Conservation (phyloP, 2,888 invertebrate species). For the Scaptomyza parva region DNA sequence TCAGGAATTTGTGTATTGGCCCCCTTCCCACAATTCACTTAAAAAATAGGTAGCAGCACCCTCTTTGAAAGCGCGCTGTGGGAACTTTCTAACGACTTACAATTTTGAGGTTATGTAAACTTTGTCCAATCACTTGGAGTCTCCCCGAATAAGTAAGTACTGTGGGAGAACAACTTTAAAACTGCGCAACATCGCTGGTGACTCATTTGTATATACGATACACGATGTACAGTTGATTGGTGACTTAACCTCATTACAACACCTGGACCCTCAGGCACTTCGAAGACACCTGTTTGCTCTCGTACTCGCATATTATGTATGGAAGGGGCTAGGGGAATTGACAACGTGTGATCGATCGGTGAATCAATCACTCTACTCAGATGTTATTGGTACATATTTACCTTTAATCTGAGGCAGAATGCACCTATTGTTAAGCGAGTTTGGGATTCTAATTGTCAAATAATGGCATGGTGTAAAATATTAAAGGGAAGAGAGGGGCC, state of each 20-base stretch:
- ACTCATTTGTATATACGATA: slow-evolving; percentile 60
- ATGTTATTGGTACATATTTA: slow-evolving; percentile 38
- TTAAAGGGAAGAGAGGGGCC: slow-evolving; percentile 19
- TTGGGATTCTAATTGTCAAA: slow-evolving; percentile 63
- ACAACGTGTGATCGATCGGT: slow-evolving; percentile 61
- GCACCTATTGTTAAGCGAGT: slow-evolving; percentile 15
- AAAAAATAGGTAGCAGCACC: slow-evolving; percentile 29
- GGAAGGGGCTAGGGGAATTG: slow-evolving; percentile 43
- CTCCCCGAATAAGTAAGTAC: slow-evolving; percentile 57
- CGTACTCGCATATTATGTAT: slow-evolving; percentile 52
- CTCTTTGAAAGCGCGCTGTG: slow-evolving; percentile 48
- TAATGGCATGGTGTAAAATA: slow-evolving; percentile 51
- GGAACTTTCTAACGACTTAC: slow-evolving; percentile 74
- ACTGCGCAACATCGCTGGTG: slow-evolving; percentile 60
- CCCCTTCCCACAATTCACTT: slow-evolving; percentile 4
- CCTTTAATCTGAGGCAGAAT: slow-evolving; percentile 33
- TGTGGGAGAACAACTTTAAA: slow-evolving; percentile 67
- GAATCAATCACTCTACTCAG: slow-evolving; percentile 7
- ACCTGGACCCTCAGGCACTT: slow-evolving; percentile 52
- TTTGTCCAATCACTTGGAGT: slow-evolving; percentile 55
- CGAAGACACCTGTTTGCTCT: slow-evolving; percentile 47
- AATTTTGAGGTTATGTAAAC: slow-evolving; percentile 72
- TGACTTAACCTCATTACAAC: slow-evolving; percentile 77
- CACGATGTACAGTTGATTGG: slow-evolving; percentile 60
- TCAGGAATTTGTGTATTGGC: slow-evolving; percentile 42